Conservation (phyloP, 53 echinoderm and acorn worm genomes). For the Apostichopus leukothele region DNA sequence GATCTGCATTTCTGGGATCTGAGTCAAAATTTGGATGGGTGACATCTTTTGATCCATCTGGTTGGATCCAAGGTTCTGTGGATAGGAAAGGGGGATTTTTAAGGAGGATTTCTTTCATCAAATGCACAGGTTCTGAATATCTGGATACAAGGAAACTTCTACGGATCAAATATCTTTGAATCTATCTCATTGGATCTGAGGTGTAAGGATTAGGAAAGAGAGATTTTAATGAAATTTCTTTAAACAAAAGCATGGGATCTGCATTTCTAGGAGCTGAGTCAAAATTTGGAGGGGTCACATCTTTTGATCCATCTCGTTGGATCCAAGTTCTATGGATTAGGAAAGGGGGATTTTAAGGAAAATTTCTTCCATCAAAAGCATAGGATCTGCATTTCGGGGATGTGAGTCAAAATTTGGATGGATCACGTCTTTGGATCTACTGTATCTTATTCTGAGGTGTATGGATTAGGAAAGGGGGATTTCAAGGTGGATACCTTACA, state of each 20-base stretch:
- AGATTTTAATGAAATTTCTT: too few species aligned
- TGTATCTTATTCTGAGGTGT: too few species aligned
- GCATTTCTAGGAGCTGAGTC: neutral
- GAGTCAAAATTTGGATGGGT: neutral
- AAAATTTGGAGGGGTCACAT: neutral
- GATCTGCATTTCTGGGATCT: neutral
- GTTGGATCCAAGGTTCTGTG: neutral
- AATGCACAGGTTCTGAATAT: too few species aligned
- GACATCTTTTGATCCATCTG: neutral
- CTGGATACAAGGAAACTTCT: too few species aligned
- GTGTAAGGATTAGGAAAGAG: too few species aligned
- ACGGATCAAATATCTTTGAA: too few species aligned
- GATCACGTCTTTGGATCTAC: too few species aligned
- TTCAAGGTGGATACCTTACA: too few species aligned
- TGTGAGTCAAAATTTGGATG: too few species aligned
- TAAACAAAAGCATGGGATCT: too few species aligned
- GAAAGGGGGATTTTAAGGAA: neutral
- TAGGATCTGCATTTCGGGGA: neutral
- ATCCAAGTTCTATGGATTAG: neutral
- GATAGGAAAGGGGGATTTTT: neutral
- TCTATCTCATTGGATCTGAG: neutral
- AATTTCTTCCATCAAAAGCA: neutral
- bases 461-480: too few species aligned
- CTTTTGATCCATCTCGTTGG: neutral
- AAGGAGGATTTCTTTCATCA: neutral